Percentiles rank a stretch among this genome's conserved stretches.
Conservation (phyloP, 1,140 invertebrate genomes). For the Hylyphantes graminicola region DNA sequence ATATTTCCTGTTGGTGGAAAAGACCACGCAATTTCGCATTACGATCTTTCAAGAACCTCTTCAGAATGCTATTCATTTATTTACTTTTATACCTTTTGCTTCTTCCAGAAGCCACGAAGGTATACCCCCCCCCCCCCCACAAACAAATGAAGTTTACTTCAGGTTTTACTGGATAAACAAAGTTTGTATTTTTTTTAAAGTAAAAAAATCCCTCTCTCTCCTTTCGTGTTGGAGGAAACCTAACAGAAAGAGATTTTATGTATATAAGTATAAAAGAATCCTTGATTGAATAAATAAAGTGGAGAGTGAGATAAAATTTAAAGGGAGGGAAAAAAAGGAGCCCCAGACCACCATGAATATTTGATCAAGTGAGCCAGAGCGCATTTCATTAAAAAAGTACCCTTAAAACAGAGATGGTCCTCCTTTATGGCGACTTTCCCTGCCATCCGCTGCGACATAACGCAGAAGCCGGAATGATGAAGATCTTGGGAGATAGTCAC, state of each 20-base stretch:
- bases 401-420: neutral
- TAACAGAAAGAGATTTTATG: neutral
- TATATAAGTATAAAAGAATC: neutral
- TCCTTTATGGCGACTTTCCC: neutral
- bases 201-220: conserved; percentile 3
- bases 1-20: neutral
- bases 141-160: conserved; percentile 47
- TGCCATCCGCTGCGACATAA: neutral
- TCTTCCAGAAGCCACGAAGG: neutral
- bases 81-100: conserved; percentile 12
- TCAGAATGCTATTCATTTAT: conserved; percentile 18
- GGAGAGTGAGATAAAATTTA: neutral
- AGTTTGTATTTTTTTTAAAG: conserved; percentile 11
- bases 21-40: neutral
- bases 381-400: conserved; percentile 47
- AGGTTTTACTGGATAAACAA: conserved; percentile 42
- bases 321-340: neutral
- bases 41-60: neutral
- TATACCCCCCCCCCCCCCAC: conserved; percentile 4
- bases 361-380: conserved; percentile 20
- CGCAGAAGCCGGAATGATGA: neutral
- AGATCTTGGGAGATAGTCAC: neutral
- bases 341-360: conserved; percentile 25
- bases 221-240: neutral
- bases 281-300: conserved; percentile 41